Conservation (phyloP, 2,113 vertebrate genomes). For the Aldabrachelys gigantea region DNA sequence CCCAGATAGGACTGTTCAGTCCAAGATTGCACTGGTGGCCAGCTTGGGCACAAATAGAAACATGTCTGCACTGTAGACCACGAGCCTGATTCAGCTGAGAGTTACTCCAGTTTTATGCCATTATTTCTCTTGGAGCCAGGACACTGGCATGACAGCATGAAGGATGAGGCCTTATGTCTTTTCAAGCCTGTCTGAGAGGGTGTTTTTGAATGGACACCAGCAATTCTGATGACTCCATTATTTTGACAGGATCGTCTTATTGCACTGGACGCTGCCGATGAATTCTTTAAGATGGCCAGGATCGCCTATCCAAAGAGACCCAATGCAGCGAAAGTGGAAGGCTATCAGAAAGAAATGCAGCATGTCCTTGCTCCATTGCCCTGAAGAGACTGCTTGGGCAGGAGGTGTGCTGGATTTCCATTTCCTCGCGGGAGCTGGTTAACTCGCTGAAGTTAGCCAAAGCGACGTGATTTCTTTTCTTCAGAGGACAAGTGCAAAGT, state of each 20-base stretch:
- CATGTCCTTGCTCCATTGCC: conserved; percentile 33
- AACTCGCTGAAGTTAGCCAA: not conserved
- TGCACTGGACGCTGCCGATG: conserved; percentile 90
- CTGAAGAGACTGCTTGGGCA: not conserved
- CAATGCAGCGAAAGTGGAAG: not conserved
- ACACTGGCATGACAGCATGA: accelerated
- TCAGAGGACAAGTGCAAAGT: not conserved
- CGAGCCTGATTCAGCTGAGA: accelerated
- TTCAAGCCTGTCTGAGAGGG: not conserved
- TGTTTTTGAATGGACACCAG: not conserved
- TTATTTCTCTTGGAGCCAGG: not conserved
- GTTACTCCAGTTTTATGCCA: not conserved
- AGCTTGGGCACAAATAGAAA: not conserved
- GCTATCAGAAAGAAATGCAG: not conserved
- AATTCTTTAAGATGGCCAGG: conserved; percentile 88
- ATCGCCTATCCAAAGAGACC: conserved; percentile 83
- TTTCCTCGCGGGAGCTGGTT: accelerated
- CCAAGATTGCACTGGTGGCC: not conserved
- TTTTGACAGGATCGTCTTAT: conserved; percentile 87
- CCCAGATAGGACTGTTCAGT: not conserved
- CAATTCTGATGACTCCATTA: accelerated
- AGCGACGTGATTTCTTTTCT: not conserved
- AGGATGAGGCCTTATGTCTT: accelerated
- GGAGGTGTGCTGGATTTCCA: not conserved
- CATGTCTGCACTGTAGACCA: accelerated